Percentiles rank a stretch among this genome's conserved stretches.
Evolutionary conservation across 2,113 vertebrate species (phyloP).

Genomic region (Otus sunia): DNA sequence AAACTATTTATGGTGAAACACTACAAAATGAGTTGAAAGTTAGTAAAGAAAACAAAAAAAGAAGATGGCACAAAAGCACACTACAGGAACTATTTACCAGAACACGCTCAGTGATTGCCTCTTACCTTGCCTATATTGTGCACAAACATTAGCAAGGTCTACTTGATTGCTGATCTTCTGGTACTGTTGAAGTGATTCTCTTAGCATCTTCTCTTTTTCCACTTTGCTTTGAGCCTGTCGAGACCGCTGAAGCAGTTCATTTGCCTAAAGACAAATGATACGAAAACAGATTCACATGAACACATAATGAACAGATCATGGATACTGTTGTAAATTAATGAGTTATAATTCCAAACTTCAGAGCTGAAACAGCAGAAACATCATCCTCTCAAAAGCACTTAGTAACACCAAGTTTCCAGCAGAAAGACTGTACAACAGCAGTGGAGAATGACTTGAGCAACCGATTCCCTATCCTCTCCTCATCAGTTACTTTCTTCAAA

Average conservation of each 20-base stretch:
- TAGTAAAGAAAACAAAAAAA: not conserved
- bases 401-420: not conserved
- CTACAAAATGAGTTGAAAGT: not conserved
- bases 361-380: not conserved
- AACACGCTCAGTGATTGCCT: not conserved
- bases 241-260: constrained; percentile 92
- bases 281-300: not conserved
- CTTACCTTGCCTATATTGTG: constrained; percentile 93
- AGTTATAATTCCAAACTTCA: not conserved
- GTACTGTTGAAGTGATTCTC: constrained; percentile 91
- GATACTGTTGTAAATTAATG: not conserved
- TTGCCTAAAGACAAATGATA: constrained; percentile 79
- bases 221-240: constrained; percentile 90
- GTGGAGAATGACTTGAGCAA: not conserved
- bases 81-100: not conserved
- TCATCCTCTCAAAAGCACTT: not conserved
- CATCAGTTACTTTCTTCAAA: not conserved
- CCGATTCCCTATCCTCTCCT: not conserved
- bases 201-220: constrained; percentile 89
- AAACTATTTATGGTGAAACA: not conserved
- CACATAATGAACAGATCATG: not conserved
- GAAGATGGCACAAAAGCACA: not conserved
- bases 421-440: not conserved
- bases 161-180: constrained; percentile 95
- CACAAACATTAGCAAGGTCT: constrained; percentile 90